These are phyloP conservation scores for Sesamia inferens DNA, from an alignment of 2,888 invertebrate genomes.

Conservation along the genomic window DNA sequence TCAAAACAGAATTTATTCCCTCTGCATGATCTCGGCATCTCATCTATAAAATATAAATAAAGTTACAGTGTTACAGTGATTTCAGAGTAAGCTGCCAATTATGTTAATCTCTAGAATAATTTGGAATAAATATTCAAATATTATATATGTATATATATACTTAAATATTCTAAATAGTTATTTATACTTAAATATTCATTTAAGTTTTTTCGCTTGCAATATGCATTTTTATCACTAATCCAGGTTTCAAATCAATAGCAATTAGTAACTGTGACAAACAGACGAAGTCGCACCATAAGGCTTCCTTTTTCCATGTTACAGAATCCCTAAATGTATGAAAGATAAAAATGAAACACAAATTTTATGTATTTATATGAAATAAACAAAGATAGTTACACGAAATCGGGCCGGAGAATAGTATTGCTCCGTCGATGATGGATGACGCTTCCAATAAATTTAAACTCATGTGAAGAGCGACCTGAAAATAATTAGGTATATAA, in stretches of 20 bases:
- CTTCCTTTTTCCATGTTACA: not conserved
- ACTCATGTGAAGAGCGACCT: slow-evolving; percentile 8
- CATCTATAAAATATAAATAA: slow-evolving; percentile 3
- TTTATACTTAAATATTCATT: no score
- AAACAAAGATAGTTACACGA: not conserved
- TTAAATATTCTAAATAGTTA: no score
- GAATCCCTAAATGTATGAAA: no score
- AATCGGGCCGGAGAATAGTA: not conserved
- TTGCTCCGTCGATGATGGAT: not conserved
- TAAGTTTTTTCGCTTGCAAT: not conserved
- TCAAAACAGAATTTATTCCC: slow-evolving; percentile 14
- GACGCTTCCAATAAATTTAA: not conserved
- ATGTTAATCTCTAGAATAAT: no score
- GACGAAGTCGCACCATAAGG: not conserved
- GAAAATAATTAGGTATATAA: not conserved
- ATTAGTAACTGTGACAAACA: not conserved
- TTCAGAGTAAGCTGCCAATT: no score
- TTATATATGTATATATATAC: no score
- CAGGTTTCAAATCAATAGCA: not conserved
- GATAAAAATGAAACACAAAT: not conserved
- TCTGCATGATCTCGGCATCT: slow-evolving; percentile 13
- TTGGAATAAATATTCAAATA: no score
- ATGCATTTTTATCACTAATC: not conserved
- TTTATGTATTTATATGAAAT: not conserved
- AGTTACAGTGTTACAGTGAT: no score